Base-by-base conservation (phyloP, 1,140 invertebrate species). In the Lordiphosa collinella region DNA sequence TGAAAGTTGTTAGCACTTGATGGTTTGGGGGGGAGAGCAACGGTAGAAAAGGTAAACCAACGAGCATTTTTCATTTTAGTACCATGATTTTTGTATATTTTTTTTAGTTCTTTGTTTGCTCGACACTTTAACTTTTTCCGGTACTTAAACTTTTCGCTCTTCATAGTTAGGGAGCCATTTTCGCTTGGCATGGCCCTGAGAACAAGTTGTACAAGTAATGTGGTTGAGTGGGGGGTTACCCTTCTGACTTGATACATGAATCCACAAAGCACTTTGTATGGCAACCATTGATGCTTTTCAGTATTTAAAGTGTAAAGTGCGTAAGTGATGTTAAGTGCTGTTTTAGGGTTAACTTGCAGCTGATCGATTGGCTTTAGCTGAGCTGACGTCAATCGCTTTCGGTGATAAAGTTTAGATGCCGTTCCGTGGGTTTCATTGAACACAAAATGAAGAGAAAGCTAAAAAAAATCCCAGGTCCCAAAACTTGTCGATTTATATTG, bases 31-130 rank as follows among this genome's bases (percentile, higher is more conserved):
- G 14, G 10, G 40, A 4, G 6, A 11, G 29, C 0, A 12, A 12
- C 5, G 12, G 12, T 32, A 3, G 35, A 14, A 12, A 25, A 13
- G 14, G 38, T 25, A 5, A 32, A 11, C 31, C 32, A 25, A 22
- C 13, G 59, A 66, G 43, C 55, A 53, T 59, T 68, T 59, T 59
- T 67, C 38, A 67, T 58, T 67, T 67, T 14, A 40, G 53, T 65
- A 43, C 18, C 25, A 29, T 55, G 59, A 65, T 50, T 51, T 66
- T 62, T 25, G 4, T 41, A 7, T 14, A 3, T 43, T n/a, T 37
- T 8, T 37, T 37, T 7, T 14, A 14, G 6, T 4, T 14, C 7
- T 66, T 46, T 58, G 34, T 66, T 66, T 66, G 62, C 34, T n/a
- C 13, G 66, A 50, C 63, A 66, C 63, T 66, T 57, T 22, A 58